These are phyloP conservation scores for Panorpa germanica DNA, from an alignment of 2,888 invertebrate species.

Conservation along the genomic window DNA sequence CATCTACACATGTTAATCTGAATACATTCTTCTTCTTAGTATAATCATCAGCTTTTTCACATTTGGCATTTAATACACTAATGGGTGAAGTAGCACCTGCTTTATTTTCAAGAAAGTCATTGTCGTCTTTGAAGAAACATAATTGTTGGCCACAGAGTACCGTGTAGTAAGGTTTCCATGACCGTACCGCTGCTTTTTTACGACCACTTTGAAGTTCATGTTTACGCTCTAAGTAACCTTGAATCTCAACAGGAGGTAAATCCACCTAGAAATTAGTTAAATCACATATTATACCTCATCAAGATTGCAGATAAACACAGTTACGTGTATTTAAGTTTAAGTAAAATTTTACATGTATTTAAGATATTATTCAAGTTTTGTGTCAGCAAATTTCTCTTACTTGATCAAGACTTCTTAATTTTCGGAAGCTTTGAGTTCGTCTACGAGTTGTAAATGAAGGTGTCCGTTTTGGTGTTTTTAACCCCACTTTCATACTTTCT, in stretches of 20 bases:
- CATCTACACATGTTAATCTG: slow-evolving; percentile 71
- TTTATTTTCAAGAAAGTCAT: slow-evolving; percentile 74
- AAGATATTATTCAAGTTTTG: too few relatives aligned
- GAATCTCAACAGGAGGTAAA: slow-evolving; percentile 82
- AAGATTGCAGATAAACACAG: too few relatives aligned
- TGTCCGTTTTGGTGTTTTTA: slow-evolving; percentile 76
- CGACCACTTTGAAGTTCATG: slow-evolving; percentile 87
- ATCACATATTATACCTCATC: too few relatives aligned
- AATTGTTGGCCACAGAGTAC: slow-evolving; percentile 92
- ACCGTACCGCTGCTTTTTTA: slow-evolving; percentile 82
- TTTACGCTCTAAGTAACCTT: slow-evolving; percentile 81
- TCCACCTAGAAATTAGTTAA: slow-evolving; percentile 30
- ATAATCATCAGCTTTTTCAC: slow-evolving; percentile 80
- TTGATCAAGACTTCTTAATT: too few relatives aligned
- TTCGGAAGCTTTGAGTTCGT: slow-evolving; percentile 71
- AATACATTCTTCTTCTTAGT: slow-evolving; percentile 90
- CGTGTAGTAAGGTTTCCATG: slow-evolving; percentile 90
- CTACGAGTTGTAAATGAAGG: slow-evolving; percentile 90
- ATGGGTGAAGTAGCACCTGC: slow-evolving; percentile 79
- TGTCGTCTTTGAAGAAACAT: slow-evolving; percentile 93
- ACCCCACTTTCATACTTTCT: slow-evolving; percentile 70
- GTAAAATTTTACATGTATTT: too few relatives aligned
- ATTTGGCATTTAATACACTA: slow-evolving; percentile 57
- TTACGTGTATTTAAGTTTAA: too few relatives aligned
- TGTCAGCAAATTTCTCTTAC: too few relatives aligned